Evolutionary conservation across 1,140 invertebrate species (phyloP).

Genomic region (Ips typographus): DNA sequence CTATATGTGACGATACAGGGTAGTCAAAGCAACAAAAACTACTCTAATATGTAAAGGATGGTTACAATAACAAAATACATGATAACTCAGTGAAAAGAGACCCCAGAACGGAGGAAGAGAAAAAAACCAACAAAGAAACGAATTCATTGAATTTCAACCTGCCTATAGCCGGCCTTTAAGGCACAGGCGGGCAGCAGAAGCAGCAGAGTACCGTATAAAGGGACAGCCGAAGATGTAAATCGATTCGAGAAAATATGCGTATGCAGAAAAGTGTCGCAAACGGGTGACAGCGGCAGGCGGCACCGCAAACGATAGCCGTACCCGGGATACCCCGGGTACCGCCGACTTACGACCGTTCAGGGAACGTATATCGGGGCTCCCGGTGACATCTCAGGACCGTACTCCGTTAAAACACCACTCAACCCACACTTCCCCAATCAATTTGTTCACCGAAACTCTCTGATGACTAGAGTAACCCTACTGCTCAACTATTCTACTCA

Average conservation of each 20-base stretch:
- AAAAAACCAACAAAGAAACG: neutral
- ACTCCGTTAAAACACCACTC: neutral
- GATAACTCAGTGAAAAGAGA: too few species aligned
- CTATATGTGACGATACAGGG: neutral
- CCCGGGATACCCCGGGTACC: constrained; percentile 13
- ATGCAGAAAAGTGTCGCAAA: constrained; percentile 28
- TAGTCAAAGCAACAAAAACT: neutral
- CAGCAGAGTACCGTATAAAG: constrained; percentile 15
- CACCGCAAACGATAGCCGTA: constrained; percentile 22
- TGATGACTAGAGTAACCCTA: too few species aligned
- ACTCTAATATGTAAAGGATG: neutral
- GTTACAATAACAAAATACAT: too few species aligned
- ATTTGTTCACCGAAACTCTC: too few species aligned
- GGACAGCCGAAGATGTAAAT: constrained; percentile 27
- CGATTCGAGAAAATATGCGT: constrained; percentile 26
- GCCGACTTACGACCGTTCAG: constrained; percentile 18
- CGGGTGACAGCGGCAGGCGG: constrained; percentile 21
- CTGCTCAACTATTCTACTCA: too few species aligned
- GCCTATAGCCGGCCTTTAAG: neutral
- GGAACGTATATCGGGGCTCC: constrained; percentile 15
- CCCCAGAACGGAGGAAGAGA: neutral
- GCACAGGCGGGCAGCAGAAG: neutral
- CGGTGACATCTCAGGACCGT: constrained; percentile 9
- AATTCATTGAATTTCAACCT: constrained; percentile 19
- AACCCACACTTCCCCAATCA: too few species aligned